Base-by-base conservation (phyloP, 2,113 vertebrate genomes). In the Dipodomys spectabilis region DNA sequence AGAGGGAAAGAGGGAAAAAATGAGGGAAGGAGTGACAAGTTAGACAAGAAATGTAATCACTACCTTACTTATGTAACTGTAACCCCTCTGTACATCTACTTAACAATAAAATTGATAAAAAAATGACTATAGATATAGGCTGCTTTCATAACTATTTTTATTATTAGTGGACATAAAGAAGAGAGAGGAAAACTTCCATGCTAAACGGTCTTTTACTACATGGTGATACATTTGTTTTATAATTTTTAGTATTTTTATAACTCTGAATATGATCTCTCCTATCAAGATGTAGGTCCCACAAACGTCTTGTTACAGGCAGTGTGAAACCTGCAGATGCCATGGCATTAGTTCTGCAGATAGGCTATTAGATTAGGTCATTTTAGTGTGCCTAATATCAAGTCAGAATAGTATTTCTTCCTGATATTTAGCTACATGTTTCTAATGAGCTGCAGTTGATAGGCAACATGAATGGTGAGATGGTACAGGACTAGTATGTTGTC, bases 401-500 rank as follows among this genome's bases (percentile, higher is more conserved):
- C 96, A 0, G 98, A 98, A 95, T 99, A 99, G 3, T 96, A 86
- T 19, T 95, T 98, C 20, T 97, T 98, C 72, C 98, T 69, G 39
- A 99, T 98, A 96, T 98, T 99, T 93, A 98, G 97, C 49, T 98
- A 98, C 84, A 98, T 98, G 4, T 97, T 98, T 32, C 85, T 95
- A 98, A 99, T 99, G 96, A 99, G 97, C 23, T 93, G 93, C 65
- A 99, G 96, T 98, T 99, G 95, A 78, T 32, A n/a, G 18, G 60
- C 1, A 77, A 45, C 98, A 96, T 99, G 98, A 92, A 99, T 96
- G 19, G 98, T 99, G 80, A 99, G 92, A 92, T 98, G 98, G 96
- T 99, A 98, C 97, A 99, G 98, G 30, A 98, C 98, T 0, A 98
- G 98, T 2, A 98, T 98, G 77, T 98, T 98, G 75, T 98, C 98